Conservation (phyloP, 2,888 invertebrate genomes). For the Desoria tigrina region DNA sequence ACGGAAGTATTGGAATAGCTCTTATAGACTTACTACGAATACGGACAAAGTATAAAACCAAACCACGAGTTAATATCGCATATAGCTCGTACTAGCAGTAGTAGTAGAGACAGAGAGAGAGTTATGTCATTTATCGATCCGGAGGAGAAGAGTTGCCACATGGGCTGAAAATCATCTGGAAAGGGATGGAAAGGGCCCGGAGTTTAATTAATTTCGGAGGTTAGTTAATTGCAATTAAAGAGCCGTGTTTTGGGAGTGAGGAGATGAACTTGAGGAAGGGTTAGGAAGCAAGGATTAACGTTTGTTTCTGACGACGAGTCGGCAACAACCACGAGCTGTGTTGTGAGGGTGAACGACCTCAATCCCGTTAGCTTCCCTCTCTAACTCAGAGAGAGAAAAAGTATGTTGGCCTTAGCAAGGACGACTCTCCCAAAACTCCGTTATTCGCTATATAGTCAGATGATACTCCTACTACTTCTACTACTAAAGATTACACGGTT, state of each 20-base stretch:
- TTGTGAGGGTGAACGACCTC: constrained; percentile 45
- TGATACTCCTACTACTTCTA: neutral
- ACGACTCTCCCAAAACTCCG: constrained; percentile 36
- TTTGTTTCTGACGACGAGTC: neutral
- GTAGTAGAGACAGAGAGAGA: constrained; percentile 9
- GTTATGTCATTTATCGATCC: constrained; percentile 51
- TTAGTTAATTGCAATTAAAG: too few relatives aligned
- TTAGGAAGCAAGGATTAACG: neutral
- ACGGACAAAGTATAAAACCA: neutral
- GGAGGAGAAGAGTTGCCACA: constrained; percentile 34
- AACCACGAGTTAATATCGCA: neutral
- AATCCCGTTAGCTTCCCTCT: constrained; percentile 41
- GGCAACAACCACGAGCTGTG: constrained; percentile 23
- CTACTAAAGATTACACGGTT: too few relatives aligned
- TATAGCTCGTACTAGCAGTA: too few relatives aligned
- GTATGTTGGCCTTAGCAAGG: constrained; percentile 50
- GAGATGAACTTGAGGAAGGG: constrained; percentile 9
- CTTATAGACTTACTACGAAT: neutral
- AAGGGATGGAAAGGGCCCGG: neutral
- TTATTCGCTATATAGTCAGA: neutral
- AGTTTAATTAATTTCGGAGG: too few relatives aligned
- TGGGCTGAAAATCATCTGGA: constrained; percentile 7
- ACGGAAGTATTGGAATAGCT: too few relatives aligned
- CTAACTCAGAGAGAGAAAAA: constrained; percentile 17
- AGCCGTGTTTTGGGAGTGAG: too few relatives aligned